These are phyloP conservation scores for Synanthedon myopaeformis DNA, from an alignment of 2,888 invertebrate genomes.

Conservation along the genomic window DNA sequence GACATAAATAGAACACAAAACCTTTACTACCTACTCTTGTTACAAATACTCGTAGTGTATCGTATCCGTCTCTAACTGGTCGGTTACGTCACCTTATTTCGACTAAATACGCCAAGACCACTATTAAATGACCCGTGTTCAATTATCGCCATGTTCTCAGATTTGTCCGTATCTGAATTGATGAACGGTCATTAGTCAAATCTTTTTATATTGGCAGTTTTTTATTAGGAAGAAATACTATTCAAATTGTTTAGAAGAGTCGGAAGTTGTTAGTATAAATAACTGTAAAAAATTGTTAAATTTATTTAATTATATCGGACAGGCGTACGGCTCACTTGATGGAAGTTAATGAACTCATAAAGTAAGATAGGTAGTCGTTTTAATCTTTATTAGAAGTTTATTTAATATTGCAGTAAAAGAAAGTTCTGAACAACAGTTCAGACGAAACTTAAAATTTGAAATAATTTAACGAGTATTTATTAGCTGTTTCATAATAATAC, in stretches of 20 bases:
- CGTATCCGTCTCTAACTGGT: not conserved
- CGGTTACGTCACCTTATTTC: not conserved
- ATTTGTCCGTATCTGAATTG: not conserved
- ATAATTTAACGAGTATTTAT: no score
- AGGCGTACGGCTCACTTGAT: no score
- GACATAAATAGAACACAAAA: not conserved
- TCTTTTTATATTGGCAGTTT: not conserved
- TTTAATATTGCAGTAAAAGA: no score
- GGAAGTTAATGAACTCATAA: no score
- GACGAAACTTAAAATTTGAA: no score
- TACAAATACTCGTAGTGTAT: not conserved
- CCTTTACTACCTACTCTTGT: not conserved
- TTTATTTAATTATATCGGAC: no score
- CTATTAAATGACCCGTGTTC: not conserved
- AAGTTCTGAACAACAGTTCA: no score
- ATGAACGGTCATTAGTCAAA: not conserved
- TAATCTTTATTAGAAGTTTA: no score
- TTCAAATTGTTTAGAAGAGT: not conserved
- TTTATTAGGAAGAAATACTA: not conserved
- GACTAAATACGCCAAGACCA: not conserved
- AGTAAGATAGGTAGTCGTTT: no score
- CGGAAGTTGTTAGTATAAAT: not conserved
- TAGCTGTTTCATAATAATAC: no score
- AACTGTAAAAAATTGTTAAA: no score
- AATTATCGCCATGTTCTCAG: not conserved